A percentile compares a stretch with the other conserved stretches of the same genome.
phyloP scores from a whole-genome alignment of 2,113 vertebrate genomes.

The Coturnix japonica region DNA sequence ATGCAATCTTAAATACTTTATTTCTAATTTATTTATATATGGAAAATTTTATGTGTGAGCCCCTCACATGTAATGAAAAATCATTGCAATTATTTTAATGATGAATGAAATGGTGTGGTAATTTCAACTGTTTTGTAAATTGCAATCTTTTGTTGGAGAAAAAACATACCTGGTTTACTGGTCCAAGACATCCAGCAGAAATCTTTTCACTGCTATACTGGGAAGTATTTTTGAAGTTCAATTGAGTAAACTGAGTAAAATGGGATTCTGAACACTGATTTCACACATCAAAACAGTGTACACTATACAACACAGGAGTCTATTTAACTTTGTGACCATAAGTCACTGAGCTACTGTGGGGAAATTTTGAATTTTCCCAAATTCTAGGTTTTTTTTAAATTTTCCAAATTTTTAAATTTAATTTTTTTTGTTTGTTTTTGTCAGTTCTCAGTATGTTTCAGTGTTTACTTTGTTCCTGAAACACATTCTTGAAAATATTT shows the following conservation, averaged over 20 bases:
- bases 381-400: too few species aligned
- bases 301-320: background rate
- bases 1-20: background rate
- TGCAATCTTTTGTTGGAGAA: background rate
- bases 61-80: background rate
- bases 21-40: background rate
- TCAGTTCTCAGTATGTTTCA: background rate
- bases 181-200: background rate
- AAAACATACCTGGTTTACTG: background rate
- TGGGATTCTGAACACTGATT: background rate
- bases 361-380: background rate
- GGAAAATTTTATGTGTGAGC: background rate
- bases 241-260: background rate
- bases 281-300: background rate
- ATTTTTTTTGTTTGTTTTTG: background rate
- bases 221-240: background rate
- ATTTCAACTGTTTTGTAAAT: background rate
- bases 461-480: background rate
- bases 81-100: background rate
- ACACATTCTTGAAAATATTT: background rate
- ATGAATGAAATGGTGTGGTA: background rate
- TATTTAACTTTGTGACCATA: background rate
- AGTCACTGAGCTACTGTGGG: background rate
- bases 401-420: too few species aligned
- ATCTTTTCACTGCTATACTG: rapidly evolving